Base-by-base conservation (phyloP, 2,888 invertebrate species). In the Gymnoscelis rufifasciata region DNA sequence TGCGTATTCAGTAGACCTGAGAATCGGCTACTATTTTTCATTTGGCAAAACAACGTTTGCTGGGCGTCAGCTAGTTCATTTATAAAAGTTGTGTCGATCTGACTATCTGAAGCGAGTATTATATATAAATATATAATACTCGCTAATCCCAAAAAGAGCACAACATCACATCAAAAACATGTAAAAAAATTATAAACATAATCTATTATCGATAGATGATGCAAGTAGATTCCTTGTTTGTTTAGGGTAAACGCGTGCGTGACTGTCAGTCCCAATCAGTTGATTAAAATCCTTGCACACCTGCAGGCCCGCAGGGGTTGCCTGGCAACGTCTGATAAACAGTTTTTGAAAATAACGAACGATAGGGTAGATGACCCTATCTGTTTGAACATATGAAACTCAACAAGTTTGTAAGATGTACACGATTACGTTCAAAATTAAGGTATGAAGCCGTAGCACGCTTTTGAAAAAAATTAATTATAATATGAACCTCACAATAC, bases 281-380 rank as follows among this genome's bases (percentile, higher is more conserved):
- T 78, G 83, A 83, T 83, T 79, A 82, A 86, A 84, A 84, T 83
- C 83, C 56, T 59, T 46, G 74, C 79, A 80, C 86, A 83, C 83
- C 83, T 83, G 83, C 83, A 66, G 68, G 58, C 58, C 66, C 70
- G 66, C 55, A 35, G 35, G 68, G 66, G 83, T 83, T 66, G 66
- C 72, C 71, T 66, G 77, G 80, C 64, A 59, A 56, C 62, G 50
- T 54, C 71, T 70, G 74, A 79, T 82, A 80, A 78, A 81, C 79
- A 80, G 19, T 63, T 37, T 71, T 75, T 61, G 50, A 71, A 73
- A 56, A 51, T 68, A 71, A 73, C 71, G 70, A 62, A 62, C 59
- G 42, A 41, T 43, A 53, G 51, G 55, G 51, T 29, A 29, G 47
- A 46, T 54, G 48, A 52, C 19, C 19, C 19, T 7, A 35, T 19